Conservation (phyloP, 2,888 invertebrate species). For the Aphodius granarius region DNA sequence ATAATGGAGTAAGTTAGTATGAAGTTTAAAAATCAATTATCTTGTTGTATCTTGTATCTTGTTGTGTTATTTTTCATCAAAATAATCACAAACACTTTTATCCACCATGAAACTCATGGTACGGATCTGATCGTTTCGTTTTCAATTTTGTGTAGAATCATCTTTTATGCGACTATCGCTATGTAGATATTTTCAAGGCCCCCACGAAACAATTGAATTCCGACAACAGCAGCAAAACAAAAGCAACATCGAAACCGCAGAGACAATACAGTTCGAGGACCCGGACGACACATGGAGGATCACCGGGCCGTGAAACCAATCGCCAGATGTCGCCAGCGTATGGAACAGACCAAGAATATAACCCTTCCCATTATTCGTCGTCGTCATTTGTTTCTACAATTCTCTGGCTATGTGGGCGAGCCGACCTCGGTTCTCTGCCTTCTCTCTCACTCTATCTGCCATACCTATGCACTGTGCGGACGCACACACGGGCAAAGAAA, state of each 20-base stretch:
- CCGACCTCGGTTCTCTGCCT: neutral
- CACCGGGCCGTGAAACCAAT: neutral
- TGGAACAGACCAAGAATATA: neutral
- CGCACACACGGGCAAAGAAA: neutral
- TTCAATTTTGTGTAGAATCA: no score
- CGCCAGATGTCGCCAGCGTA: neutral
- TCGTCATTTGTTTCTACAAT: slow-evolving; percentile 4
- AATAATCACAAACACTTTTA: no score
- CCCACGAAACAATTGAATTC: neutral
- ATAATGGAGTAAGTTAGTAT: no score
- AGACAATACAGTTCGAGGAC: neutral
- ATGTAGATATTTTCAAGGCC: neutral
- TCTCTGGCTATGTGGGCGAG: slow-evolving; percentile 2
- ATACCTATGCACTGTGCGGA: neutral
- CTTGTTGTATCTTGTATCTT: no score
- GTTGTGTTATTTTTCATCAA: no score
- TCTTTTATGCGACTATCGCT: no score
- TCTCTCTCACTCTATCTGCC: neutral
- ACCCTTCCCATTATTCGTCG: neutral
- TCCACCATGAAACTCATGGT: no score
- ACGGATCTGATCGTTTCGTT: no score
- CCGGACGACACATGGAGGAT: neutral
- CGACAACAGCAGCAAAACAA: neutral
- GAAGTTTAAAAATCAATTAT: no score
- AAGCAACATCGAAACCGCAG: neutral